These are phyloP conservation scores for Sinosuthora webbiana DNA, from an alignment of 2,113 vertebrate species.

Conservation along the genomic window DNA sequence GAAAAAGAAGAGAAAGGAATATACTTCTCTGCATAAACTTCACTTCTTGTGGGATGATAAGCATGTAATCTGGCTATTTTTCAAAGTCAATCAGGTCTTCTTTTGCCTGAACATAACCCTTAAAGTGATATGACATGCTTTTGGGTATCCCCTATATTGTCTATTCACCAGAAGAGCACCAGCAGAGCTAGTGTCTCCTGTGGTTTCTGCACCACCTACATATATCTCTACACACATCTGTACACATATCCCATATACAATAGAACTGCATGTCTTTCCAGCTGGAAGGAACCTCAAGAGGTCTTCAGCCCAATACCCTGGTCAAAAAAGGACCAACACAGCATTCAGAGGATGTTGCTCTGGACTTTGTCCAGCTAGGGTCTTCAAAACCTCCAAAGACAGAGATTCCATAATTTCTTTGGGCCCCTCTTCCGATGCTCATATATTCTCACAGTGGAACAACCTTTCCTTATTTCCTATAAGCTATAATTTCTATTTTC, in stretches of 20 bases:
- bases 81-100: background rate
- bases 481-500: background rate
- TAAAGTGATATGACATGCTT: background rate
- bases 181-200: background rate
- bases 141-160: background rate
- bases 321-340: background rate
- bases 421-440: background rate
- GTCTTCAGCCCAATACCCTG: background rate
- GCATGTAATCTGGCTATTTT: background rate
- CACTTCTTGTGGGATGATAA: background rate
- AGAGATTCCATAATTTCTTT: background rate
- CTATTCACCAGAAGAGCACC: background rate
- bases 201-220: background rate
- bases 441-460: background rate
- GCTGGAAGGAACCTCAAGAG: background rate
- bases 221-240: too few relatives aligned
- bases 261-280: background rate
- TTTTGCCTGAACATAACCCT: background rate
- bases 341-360: background rate
- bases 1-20: background rate
- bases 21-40: background rate
- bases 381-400: background rate
- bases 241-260: background rate
- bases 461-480: background rate
- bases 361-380: background rate